Conservation (phyloP, 2,888 invertebrate species). For the Melinaea marsaeus region DNA sequence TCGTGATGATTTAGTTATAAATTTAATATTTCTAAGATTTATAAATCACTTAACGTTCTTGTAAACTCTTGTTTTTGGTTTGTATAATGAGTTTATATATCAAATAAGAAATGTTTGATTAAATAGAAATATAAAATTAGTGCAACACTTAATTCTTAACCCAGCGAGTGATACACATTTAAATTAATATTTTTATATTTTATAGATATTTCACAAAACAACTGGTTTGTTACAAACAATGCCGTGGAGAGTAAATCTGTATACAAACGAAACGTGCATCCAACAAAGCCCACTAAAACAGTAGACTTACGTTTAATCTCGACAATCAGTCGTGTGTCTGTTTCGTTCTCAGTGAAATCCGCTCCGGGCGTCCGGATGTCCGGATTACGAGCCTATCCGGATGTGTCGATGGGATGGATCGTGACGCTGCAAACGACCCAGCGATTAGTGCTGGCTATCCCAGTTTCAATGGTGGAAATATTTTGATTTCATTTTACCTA, state of each 20-base stretch:
- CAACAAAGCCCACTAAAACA: constrained; percentile 51
- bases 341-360: constrained; percentile 67
- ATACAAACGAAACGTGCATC: constrained; percentile 28
- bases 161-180: too few relatives aligned
- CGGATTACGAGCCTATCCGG: constrained; percentile 58
- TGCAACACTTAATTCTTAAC: too few relatives aligned
- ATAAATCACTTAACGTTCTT: too few relatives aligned
- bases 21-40: too few relatives aligned
- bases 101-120: too few relatives aligned
- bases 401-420: constrained; percentile 53
- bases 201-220: background rate
- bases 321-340: constrained; percentile 62
- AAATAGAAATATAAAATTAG: too few relatives aligned
- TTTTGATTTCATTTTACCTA: constrained; percentile 48
- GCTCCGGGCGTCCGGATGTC: constrained; percentile 45
- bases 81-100: too few relatives aligned
- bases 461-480: constrained; percentile 37
- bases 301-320: constrained; percentile 58
- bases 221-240: background rate
- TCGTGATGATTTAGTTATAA: too few relatives aligned
- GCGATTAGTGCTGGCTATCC: constrained; percentile 69
- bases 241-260: constrained; percentile 13
- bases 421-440: constrained; percentile 62
- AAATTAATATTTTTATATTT: background rate
- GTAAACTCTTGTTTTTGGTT: too few relatives aligned